These are phyloP conservation scores for Triplophysa dalaica DNA, from an alignment of 2,113 vertebrate species.

Conservation along the genomic window DNA sequence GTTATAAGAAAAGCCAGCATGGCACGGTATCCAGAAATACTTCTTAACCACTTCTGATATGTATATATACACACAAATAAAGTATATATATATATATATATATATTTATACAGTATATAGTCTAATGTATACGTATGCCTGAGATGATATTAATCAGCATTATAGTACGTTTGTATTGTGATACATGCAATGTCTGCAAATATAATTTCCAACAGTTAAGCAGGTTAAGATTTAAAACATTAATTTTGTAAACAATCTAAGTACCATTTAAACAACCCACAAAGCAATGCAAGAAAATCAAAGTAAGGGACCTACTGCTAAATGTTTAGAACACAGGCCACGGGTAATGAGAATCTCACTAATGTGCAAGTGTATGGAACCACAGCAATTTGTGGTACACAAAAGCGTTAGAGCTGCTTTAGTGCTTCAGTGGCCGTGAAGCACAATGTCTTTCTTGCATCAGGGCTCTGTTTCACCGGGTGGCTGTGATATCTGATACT, in stretches of 20 bases:
- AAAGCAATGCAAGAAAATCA: background rate
- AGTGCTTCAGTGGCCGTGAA: constrained; percentile 33
- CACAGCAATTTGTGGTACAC: constrained; percentile 39
- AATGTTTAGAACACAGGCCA: background rate
- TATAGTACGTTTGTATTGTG: background rate
- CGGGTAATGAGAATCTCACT: background rate
- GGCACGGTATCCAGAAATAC: constrained; percentile 1
- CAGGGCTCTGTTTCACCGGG: constrained; percentile 39
- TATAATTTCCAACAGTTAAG: background rate
- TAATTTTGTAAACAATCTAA: background rate
- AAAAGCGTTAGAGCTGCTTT: constrained; percentile 29
- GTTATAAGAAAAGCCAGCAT: background rate
- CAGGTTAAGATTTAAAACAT: background rate
- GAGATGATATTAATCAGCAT: too few species aligned
- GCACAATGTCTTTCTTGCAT: constrained; percentile 51
- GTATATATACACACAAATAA: too few species aligned
- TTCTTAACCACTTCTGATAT: constrained; percentile 45
- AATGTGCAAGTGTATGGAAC: constrained; percentile 31
- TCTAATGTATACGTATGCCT: background rate
- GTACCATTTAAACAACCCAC: constrained; percentile 39
- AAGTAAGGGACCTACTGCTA: background rate
- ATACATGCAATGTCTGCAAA: constrained; percentile 38
- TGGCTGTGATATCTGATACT: constrained; percentile 47
- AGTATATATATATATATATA: too few species aligned
- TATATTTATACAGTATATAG: too few species aligned